Conservation (phyloP, 2,797 vertebrate species). For the Pterois miles region DNA sequence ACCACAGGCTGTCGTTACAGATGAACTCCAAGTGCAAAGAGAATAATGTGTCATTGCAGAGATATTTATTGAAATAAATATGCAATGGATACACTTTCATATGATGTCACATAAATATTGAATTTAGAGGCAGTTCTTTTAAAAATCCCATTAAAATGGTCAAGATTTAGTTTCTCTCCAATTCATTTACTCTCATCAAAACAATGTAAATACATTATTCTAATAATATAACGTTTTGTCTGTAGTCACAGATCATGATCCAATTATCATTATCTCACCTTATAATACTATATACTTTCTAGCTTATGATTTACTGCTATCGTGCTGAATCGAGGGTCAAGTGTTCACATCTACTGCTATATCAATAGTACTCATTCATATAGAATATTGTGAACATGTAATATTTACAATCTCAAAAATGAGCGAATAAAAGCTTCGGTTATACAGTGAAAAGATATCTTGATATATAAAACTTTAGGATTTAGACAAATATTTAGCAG, state of each 20-base stretch:
- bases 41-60: slow-evolving; percentile 70
- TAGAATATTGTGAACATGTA: slow-evolving; percentile 88
- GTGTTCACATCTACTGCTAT: slow-evolving; percentile 88
- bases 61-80: slow-evolving; percentile 86
- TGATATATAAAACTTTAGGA: slow-evolving; percentile 84
- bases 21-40: slow-evolving; percentile 17
- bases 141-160: slow-evolving; percentile 56
- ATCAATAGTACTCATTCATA: slow-evolving; percentile 81
- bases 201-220: slow-evolving; percentile 47
- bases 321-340: slow-evolving; percentile 75
- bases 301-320: slow-evolving; percentile 70
- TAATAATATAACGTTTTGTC: slow-evolving; percentile 47
- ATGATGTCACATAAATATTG: slow-evolving; percentile 83
- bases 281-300: slow-evolving; percentile 70
- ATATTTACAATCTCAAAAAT: slow-evolving; percentile 97
- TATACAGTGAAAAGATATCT: slow-evolving; percentile 88
- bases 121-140: slow-evolving; percentile 70
- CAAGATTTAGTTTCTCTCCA: slow-evolving; percentile 57
- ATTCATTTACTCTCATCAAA: slow-evolving; percentile 55
- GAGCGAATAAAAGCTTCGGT: slow-evolving; percentile 87
- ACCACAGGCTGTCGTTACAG: background rate
- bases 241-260: slow-evolving; percentile 47
- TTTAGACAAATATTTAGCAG: slow-evolving; percentile 88
- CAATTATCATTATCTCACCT: slow-evolving; percentile 57
- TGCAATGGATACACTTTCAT: slow-evolving; percentile 80